Evolutionary conservation across 1,140 invertebrate genomes (phyloP).

Genomic region (Acyrthosiphon pisum): DNA sequence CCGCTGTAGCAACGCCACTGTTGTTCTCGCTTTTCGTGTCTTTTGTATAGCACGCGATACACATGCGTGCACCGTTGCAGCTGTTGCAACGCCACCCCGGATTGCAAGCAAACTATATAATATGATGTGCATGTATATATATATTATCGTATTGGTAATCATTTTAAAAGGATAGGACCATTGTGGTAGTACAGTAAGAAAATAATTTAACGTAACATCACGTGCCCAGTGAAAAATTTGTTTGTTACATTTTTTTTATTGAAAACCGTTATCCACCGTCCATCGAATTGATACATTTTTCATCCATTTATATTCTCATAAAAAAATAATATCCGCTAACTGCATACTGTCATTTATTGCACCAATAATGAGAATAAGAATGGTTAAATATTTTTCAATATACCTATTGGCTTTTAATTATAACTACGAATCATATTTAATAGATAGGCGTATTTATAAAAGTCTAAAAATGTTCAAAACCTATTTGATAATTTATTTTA

Average conservation of each 20-base stretch:
- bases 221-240: neutral
- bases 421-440: neutral
- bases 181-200: neutral
- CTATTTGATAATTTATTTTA: neutral
- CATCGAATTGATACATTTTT: neutral
- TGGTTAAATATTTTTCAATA: neutral
- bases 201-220: neutral
- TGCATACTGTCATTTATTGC: neutral
- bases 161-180: neutral
- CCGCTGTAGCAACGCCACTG: neutral
- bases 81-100: conserved; percentile 35
- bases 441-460: neutral
- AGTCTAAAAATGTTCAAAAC: neutral
- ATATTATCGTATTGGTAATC: neutral
- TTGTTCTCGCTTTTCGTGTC: conserved; percentile 16
- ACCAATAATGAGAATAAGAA: neutral
- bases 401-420: neutral
- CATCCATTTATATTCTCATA: neutral
- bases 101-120: neutral
- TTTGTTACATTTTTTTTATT: neutral
- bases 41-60: conserved; percentile 46
- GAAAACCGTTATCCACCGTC: neutral
- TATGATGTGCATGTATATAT: neutral
- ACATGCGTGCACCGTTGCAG: conserved; percentile 20
- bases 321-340: neutral